Percentiles rank a stretch among this genome's conserved stretches.
phyloP scores from a whole-genome alignment of 2,888 invertebrate species.

The Gnatocerus cornutus region DNA sequence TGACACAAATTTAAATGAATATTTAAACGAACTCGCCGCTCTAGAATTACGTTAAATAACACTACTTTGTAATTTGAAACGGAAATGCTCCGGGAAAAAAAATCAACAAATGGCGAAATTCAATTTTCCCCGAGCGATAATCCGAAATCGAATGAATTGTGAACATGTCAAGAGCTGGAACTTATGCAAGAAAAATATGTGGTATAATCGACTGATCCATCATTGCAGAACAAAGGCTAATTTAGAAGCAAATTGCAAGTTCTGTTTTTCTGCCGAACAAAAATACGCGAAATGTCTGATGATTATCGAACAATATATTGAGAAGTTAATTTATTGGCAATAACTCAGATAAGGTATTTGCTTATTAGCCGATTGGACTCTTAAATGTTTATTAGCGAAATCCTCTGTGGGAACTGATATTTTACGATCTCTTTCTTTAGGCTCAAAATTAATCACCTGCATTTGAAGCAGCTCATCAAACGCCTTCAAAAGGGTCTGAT shows the following conservation, averaged over 20 bases:
- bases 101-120: too few relatives aligned
- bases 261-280: constrained; percentile 10
- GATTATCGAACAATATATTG: constrained; percentile 22
- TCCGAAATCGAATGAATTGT: not conserved
- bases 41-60: constrained; percentile 21
- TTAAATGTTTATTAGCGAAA: constrained; percentile 10
- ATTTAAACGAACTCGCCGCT: constrained; percentile 10
- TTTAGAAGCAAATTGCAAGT: constrained; percentile 29
- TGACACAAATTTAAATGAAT: constrained; percentile 26
- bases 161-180: not conserved
- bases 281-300: constrained; percentile 14
- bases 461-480: too few relatives aligned
- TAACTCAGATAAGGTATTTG: constrained; percentile 27
- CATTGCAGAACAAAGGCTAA: constrained; percentile 26
- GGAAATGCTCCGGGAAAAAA: too few relatives aligned
- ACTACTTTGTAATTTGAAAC: not conserved
- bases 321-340: constrained; percentile 23
- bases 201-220: constrained; percentile 28
- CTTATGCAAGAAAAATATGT: constrained; percentile 14
- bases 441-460: constrained; percentile 7
- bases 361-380: constrained; percentile 15
- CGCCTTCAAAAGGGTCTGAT: not conserved
- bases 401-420: not conserved
- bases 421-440: too few relatives aligned
- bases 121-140: too few relatives aligned